These are phyloP conservation scores for Alligator mississippiensis DNA, from an alignment of 2,113 vertebrate species.

Conservation along the genomic window DNA sequence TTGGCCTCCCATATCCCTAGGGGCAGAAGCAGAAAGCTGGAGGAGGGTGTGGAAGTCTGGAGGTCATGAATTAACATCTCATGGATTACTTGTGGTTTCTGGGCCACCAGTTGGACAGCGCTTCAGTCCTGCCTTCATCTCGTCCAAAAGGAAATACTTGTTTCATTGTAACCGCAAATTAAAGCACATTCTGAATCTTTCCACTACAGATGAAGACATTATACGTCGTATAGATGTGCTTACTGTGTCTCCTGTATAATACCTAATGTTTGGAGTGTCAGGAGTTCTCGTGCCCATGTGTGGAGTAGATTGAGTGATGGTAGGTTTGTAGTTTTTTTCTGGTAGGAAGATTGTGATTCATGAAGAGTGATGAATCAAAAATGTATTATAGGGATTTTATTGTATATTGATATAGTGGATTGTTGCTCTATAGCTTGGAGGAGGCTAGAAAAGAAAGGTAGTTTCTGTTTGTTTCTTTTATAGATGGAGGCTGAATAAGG, in stretches of 20 bases:
- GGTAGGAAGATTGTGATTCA: not conserved
- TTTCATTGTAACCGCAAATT: not conserved
- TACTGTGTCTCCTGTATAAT: not conserved
- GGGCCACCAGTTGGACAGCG: too few species aligned
- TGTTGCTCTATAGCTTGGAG: not conserved
- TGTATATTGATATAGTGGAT: not conserved
- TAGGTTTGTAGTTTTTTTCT: not conserved
- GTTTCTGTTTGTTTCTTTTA: not conserved
- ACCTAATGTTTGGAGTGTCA: not conserved
- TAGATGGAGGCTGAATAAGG: not conserved
- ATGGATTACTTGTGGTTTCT: too few species aligned
- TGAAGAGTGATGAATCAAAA: not conserved
- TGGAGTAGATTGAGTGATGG: not conserved
- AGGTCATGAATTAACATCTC: too few species aligned
- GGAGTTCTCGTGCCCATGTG: accelerated
- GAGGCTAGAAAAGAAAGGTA: not conserved
- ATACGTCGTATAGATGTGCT: not conserved
- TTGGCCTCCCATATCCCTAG: too few species aligned
- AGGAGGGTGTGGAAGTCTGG: too few species aligned
- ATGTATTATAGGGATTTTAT: not conserved
- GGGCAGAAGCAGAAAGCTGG: too few species aligned
- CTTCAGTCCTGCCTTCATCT: not conserved
- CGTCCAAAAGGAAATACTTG: not conserved
- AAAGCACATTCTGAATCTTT: not conserved
- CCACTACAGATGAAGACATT: not conserved